Conservation (phyloP, 2,797 vertebrate genomes). For the Hybognathus amarus region DNA sequence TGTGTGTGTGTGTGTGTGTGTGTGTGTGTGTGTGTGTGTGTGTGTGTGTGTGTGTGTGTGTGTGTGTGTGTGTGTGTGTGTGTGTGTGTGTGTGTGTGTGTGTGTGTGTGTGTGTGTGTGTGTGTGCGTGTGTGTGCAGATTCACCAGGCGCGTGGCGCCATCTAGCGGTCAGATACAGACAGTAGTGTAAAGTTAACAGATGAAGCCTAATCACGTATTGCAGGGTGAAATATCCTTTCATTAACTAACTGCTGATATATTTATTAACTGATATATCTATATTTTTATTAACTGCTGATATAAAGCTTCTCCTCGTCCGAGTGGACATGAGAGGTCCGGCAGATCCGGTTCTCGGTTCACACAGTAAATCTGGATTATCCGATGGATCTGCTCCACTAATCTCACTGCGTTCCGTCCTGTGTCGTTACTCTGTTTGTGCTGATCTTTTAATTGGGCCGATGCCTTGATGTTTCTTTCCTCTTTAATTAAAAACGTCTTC, state of each 20-base stretch:
- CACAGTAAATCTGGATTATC: conserved; percentile 68
- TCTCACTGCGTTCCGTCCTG: conserved; percentile 64
- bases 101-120: too few relatives aligned
- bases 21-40: too few relatives aligned
- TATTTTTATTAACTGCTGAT: too few relatives aligned
- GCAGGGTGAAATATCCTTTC: background rate
- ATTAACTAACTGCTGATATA: background rate
- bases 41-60: too few relatives aligned
- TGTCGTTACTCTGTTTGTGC: conserved; percentile 61
- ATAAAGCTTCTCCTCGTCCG: background rate
- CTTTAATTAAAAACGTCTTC: conserved; percentile 35
- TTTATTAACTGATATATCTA: too few relatives aligned
- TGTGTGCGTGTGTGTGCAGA: background rate
- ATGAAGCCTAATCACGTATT: background rate
- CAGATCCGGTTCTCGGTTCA: background rate
- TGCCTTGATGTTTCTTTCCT: conserved; percentile 33
- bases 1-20: too few relatives aligned
- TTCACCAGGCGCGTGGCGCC: conserved; percentile 54
- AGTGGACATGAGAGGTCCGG: background rate
- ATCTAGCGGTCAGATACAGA: conserved; percentile 62
- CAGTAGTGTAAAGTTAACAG: background rate
- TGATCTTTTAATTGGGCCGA: conserved; percentile 46
- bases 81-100: too few relatives aligned
- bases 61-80: too few relatives aligned
- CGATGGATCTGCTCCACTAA: conserved; percentile 54